phyloP scores from a whole-genome alignment of 2,797 vertebrate genomes.

The Peromyscus aztecus region DNA sequence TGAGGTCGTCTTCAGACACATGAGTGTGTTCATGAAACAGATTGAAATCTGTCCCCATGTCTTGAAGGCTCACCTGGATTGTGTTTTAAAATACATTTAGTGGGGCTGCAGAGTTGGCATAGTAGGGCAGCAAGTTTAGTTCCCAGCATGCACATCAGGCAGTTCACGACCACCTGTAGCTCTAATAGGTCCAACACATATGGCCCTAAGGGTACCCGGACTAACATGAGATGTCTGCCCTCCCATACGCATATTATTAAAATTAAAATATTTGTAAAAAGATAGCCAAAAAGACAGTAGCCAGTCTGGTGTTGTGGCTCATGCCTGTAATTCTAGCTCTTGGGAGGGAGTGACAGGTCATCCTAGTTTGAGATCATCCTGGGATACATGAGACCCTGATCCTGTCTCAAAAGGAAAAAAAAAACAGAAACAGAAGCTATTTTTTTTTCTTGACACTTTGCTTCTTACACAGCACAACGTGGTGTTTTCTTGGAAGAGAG shows the following conservation, averaged over 20 bases:
- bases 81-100: neutral
- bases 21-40: accelerated
- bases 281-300: neutral
- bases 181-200: neutral
- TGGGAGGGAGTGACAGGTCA: neutral
- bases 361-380: neutral
- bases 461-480: neutral
- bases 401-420: neutral
- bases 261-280: neutral
- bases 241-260: neutral
- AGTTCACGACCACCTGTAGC: neutral
- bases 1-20: neutral
- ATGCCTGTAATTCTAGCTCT: neutral
- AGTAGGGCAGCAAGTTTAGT: neutral
- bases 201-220: too few relatives aligned
- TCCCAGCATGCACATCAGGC: neutral
- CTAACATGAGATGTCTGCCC: neutral
- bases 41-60: neutral
- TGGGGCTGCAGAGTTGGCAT: neutral
- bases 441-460: neutral
- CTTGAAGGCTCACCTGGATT: neutral
- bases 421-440: neutral
- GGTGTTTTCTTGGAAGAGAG: slow-evolving; percentile 59
- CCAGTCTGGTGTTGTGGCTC: neutral
- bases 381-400: neutral